These are phyloP conservation scores for Jordanella pulchra DNA, from an alignment of 2,797 vertebrate species.

Conservation along the genomic window DNA sequence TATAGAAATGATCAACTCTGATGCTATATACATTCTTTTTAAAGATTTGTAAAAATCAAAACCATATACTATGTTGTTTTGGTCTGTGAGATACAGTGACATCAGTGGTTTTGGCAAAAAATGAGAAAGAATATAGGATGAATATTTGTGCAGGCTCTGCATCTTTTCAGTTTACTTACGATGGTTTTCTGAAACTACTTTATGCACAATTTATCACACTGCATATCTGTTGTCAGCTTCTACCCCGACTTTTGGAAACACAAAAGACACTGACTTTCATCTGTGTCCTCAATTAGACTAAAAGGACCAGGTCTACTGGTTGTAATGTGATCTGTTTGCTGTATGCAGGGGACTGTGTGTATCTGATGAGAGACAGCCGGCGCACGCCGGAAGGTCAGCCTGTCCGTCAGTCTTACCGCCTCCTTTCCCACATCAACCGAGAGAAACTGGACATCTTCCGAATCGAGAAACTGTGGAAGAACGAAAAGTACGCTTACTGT, in stretches of 20 bases:
- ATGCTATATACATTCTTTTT: too few relatives aligned
- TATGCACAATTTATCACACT: too few relatives aligned
- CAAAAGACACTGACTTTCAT: background rate
- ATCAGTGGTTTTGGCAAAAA: too few relatives aligned
- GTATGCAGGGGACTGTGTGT: conserved; percentile 94
- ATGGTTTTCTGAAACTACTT: background rate
- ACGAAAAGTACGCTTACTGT: conserved; percentile 86
- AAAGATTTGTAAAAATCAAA: too few relatives aligned
- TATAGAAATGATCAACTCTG: background rate
- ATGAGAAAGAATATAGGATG: too few relatives aligned
- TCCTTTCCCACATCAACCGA: conserved; percentile 93
- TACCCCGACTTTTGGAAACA: background rate
- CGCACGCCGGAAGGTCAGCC: conserved; percentile 94
- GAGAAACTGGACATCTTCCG: conserved; percentile 99
- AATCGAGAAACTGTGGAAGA: conserved; percentile 98
- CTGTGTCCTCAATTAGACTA: background rate
- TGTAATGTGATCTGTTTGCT: conserved; percentile 17
- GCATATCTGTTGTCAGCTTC: background rate
- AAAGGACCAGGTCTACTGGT: background rate
- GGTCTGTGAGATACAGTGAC: too few relatives aligned
- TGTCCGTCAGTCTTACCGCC: conserved; percentile 92
- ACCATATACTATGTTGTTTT: too few relatives aligned
- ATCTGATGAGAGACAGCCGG: conserved; percentile 97
- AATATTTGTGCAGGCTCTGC: too few relatives aligned
- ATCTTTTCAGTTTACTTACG: background rate